phyloP scores from a whole-genome alignment of 2,888 invertebrate species.

The Fragum fragum region DNA sequence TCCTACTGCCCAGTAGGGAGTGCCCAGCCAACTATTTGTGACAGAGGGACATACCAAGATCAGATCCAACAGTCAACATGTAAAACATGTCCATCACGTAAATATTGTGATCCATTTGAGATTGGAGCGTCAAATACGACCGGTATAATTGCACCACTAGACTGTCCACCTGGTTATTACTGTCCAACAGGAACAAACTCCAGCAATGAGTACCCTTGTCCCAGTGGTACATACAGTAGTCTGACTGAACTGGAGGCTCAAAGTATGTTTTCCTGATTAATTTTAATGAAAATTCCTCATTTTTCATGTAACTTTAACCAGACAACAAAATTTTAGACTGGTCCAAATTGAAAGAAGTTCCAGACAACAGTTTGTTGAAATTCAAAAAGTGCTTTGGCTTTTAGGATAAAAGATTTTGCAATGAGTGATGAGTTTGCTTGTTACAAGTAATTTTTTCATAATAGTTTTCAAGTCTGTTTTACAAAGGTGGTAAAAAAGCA shows the following conservation, averaged over 20 bases:
- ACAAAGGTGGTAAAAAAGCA: no score
- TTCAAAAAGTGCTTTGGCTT: no score
- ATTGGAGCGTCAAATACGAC: conserved; percentile 74
- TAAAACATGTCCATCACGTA: conserved; percentile 75
- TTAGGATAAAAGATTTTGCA: conserved; percentile 5
- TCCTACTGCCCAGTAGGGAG: conserved; percentile 82
- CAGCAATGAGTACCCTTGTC: conserved; percentile 81
- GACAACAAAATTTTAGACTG: no score
- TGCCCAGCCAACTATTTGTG: conserved; percentile 76
- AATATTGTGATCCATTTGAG: conserved; percentile 84
- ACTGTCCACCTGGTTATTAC: conserved; percentile 82
- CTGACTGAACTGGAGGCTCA: conserved; percentile 47
- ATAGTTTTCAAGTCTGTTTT: no score
- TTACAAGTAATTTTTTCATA: conserved; percentile 1
- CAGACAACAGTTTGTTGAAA: no score
- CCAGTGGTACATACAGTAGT: conserved; percentile 79
- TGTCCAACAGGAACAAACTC: conserved; percentile 81
- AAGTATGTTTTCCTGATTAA: conserved; percentile 69
- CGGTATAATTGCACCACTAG: conserved; percentile 77
- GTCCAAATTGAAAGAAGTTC: no score
- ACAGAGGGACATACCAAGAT: conserved; percentile 80
- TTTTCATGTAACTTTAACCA: no score
- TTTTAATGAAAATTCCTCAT: no score
- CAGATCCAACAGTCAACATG: conserved; percentile 71
- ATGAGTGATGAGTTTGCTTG: neutral